Evolutionary conservation across 1,140 invertebrate genomes (phyloP), one percentile per base, ranked within the genome.

Genomic region (Drosophila gunungcola): DNA sequence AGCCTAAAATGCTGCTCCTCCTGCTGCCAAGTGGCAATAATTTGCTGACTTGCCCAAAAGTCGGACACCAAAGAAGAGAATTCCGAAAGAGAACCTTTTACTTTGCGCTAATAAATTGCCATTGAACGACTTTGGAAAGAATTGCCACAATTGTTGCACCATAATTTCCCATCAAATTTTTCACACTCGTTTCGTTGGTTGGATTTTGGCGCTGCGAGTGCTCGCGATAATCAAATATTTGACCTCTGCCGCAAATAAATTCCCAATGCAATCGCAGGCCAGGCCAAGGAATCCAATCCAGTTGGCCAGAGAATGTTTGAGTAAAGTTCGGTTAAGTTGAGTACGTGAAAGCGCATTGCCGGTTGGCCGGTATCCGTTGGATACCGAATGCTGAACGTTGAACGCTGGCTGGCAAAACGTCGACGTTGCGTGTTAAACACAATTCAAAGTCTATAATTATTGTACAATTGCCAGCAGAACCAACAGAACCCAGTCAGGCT

Each of bases 361-460:
- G 52, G 43, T 38, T 45, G 51, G 29, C 29, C 48, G 48, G 48
- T 39, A 70, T 57, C 68, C 65, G 68, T 57, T 70, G 65, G 53
- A 70, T 69, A 51, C 51, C 29, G 64, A 69, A 65, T 39, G 25
- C 32, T 36, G 58, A 41, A 38, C 43, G 36, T 34, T 49, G 43
- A 49, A 36, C 65, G 64, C 63, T 54, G 73, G 56, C 74, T 78
- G 49, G 54, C 72, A 64, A 67, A 75, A 75, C 68, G 68, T 76
- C 81, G 83, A 89, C 75, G 86, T 91, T 88, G 89, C 88, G 89
- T 91, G 89, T 91, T 91, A 91, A 91, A 91, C 89, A 91, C 83
- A 91, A 91, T 89, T 91, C 89, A 91, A 91, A 89, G 88, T 91
- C 89, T 91, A 91, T 91, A 91, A 91, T 91, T 91, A 86, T 86